phyloP scores from a whole-genome alignment of 2,797 vertebrate genomes.

The Microchirus variegatus region DNA sequence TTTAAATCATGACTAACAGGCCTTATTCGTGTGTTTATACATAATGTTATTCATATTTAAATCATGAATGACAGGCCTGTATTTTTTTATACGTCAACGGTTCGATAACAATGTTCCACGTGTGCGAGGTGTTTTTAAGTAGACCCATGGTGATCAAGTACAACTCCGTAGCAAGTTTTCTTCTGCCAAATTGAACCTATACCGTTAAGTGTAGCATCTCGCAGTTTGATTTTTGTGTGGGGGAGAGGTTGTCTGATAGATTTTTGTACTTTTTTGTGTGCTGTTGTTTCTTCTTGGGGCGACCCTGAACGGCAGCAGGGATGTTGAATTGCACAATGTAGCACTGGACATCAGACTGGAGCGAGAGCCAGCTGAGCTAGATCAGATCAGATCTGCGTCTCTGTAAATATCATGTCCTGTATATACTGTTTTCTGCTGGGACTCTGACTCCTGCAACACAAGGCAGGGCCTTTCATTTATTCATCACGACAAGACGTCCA shows the following conservation, averaged over 20 bases:
- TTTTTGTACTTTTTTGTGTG: constrained; percentile 46
- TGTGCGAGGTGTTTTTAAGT: constrained; percentile 33
- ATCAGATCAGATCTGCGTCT: constrained; percentile 32
- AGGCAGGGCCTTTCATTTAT: constrained; percentile 75
- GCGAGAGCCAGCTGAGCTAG: constrained; percentile 36
- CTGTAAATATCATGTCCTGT: constrained; percentile 39
- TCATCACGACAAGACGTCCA: constrained; percentile 66
- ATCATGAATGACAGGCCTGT: constrained; percentile 82
- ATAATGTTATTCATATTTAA: constrained; percentile 81
- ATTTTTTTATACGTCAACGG: constrained; percentile 69
- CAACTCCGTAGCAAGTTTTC: constrained; percentile 55
- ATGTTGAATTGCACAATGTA: constrained; percentile 69
- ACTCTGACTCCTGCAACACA: constrained; percentile 62
- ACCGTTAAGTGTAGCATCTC: constrained; percentile 48
- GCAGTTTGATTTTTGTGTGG: constrained; percentile 16
- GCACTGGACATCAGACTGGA: constrained; percentile 50
- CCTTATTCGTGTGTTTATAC: constrained; percentile 77
- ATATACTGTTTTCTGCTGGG: constrained; percentile 49
- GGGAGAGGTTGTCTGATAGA: constrained; percentile 17
- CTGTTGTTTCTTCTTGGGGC: constrained; percentile 14
- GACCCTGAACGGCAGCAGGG: constrained; percentile 25
- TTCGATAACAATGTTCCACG: constrained; percentile 38
- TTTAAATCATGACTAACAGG: constrained; percentile 83
- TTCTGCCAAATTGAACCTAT: constrained; percentile 51
- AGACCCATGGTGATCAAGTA: constrained; percentile 35